Percentiles rank a stretch among this genome's conserved stretches.
Evolutionary conservation across 1,140 invertebrate genomes (phyloP).

Genomic region (Ostrea edulis): DNA sequence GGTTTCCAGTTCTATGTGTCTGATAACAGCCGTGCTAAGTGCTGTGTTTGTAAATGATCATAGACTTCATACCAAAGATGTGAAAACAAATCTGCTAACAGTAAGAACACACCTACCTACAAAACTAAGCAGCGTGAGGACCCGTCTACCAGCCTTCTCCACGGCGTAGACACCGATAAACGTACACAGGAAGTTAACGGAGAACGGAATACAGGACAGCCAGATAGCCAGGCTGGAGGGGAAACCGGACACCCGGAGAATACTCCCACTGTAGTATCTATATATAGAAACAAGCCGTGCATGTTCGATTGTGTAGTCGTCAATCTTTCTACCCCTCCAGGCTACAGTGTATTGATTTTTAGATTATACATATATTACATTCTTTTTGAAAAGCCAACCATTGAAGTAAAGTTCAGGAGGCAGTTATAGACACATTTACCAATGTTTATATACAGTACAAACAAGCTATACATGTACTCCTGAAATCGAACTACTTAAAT

Average conservation of each 20-base stretch:
- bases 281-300: conserved; percentile 26
- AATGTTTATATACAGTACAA: too few species aligned
- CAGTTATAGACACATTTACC: too few species aligned
- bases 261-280: conserved; percentile 85
- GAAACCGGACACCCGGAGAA: conserved; percentile 84
- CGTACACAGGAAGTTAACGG: conserved; percentile 83
- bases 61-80: too few species aligned
- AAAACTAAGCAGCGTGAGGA: conserved; percentile 80
- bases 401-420: too few species aligned
- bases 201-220: conserved; percentile 82
- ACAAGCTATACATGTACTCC: too few species aligned
- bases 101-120: conserved; percentile 64
- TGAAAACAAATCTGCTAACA: too few species aligned
- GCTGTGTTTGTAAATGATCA: too few species aligned
- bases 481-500: too few species aligned
- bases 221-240: conserved; percentile 82
- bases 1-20: too few species aligned
- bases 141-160: conserved; percentile 82
- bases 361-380: too few species aligned
- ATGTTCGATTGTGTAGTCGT: not conserved
- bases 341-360: not conserved
- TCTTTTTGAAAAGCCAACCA: too few species aligned
- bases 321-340: not conserved
- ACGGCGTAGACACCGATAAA: conserved; percentile 84
- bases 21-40: too few species aligned